Evolutionary conservation across 1,140 invertebrate genomes (phyloP).

Genomic region (Papilio aristodemus): DNA sequence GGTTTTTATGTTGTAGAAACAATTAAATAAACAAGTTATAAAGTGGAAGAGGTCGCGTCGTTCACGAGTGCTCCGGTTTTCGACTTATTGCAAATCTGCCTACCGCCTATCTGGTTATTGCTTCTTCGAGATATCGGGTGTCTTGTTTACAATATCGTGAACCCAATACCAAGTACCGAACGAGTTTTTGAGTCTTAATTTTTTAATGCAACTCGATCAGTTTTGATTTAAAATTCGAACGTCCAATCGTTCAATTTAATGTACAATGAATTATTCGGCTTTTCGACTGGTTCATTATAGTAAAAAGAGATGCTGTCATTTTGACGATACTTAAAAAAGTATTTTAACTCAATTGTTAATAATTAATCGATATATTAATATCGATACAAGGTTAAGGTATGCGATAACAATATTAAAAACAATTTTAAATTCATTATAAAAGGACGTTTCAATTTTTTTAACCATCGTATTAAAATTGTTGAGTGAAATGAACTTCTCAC

Average conservation of each 20-base stretch:
- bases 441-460: background rate
- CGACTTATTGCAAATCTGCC: slow-evolving; percentile 21
- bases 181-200: slow-evolving; percentile 29
- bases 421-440: background rate
- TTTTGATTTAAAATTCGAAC: slow-evolving; percentile 18
- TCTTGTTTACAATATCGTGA: slow-evolving; percentile 32
- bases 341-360: slow-evolving; percentile 25
- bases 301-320: slow-evolving; percentile 19
- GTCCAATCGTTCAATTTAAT: slow-evolving; percentile 15
- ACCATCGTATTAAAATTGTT: background rate
- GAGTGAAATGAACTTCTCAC: no score
- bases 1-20: background rate
- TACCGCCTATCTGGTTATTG: slow-evolving; percentile 26
- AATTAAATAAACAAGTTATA: slow-evolving; percentile 18
- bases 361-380: slow-evolving; percentile 22
- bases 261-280: slow-evolving; percentile 6
- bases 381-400: slow-evolving; percentile 18
- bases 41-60: background rate
- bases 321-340: slow-evolving; percentile 27
- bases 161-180: slow-evolving; percentile 24
- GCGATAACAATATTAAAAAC: slow-evolving; percentile 1
- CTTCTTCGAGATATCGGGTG: slow-evolving; percentile 33
- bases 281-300: slow-evolving; percentile 18
- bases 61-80: slow-evolving; percentile 19
- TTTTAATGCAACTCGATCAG: slow-evolving; percentile 24